A percentile compares a stretch with the other conserved stretches of the same genome.
Evolutionary conservation across 1,140 invertebrate genomes (phyloP).

Genomic region (Harpegnathos saltator): DNA sequence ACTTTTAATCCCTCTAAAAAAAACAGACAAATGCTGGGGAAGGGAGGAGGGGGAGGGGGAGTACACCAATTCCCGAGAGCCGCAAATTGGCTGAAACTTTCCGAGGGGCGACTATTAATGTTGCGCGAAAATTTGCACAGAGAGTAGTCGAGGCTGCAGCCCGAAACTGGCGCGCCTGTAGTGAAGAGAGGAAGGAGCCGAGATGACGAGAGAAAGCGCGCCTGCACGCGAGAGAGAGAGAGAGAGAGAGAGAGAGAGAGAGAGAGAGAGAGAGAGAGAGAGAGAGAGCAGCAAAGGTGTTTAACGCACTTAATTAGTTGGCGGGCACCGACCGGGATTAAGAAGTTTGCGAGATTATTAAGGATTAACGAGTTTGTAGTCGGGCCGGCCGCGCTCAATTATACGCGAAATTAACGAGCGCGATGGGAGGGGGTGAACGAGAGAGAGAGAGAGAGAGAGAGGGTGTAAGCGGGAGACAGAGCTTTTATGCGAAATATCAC

Average conservation of each 20-base stretch:
- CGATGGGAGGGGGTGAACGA: background rate
- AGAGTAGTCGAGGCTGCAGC: slow-evolving; percentile 15
- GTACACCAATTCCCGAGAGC: slow-evolving; percentile 10
- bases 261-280: background rate
- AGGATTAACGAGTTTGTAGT: slow-evolving; percentile 59
- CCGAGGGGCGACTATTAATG: slow-evolving; percentile 31
- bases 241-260: slow-evolving; percentile 21
- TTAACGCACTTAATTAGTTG: slow-evolving; percentile 62
- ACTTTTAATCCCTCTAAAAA: slow-evolving; percentile 5
- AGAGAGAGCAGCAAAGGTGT: slow-evolving; percentile 37
- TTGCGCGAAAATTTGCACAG: slow-evolving; percentile 57
- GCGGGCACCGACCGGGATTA: slow-evolving; percentile 46
- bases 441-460: too few species aligned
- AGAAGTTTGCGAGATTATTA: slow-evolving; percentile 62
- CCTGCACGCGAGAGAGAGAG: too few species aligned
- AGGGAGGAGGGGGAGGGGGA: background rate
- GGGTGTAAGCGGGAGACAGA: too few species aligned
- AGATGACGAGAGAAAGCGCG: slow-evolving; percentile 14
- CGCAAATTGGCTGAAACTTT: slow-evolving; percentile 56
- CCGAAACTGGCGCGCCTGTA: slow-evolving; percentile 36
- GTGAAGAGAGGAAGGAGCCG: background rate
- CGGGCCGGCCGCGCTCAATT: slow-evolving; percentile 55
- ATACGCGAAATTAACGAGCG: slow-evolving; percentile 58
- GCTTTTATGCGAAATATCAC: slow-evolving; percentile 47
- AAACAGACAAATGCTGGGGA: too few species aligned